Percentiles rank a stretch among this genome's conserved stretches.
Conservation (phyloP, 2,113 vertebrate genomes). For the Chauna torquata region DNA sequence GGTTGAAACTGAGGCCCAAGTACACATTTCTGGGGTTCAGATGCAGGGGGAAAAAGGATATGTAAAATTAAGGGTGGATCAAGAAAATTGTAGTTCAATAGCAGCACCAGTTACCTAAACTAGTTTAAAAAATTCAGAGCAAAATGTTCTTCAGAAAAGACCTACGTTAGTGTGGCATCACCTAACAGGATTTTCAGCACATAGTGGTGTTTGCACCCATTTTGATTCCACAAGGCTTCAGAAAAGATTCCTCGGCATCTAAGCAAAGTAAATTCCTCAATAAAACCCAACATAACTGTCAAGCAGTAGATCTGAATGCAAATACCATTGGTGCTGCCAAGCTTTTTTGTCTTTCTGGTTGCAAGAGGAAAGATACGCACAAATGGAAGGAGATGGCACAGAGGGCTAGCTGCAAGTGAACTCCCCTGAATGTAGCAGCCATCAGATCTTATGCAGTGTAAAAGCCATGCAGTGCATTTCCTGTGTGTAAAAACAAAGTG, state of each 20-base stretch:
- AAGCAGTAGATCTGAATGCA: background rate
- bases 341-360: no score
- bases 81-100: background rate
- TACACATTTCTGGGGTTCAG: background rate
- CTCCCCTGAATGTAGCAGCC: background rate
- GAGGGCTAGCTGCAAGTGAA: background rate
- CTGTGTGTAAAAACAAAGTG: background rate
- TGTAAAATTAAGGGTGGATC: background rate
- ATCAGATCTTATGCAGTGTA: background rate
- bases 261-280: background rate
- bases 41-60: background rate
- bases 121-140: background rate
- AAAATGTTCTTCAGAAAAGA: no score
- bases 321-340: background rate
- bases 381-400: background rate
- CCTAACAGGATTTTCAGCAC: background rate
- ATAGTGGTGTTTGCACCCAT: background rate
- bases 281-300: background rate
- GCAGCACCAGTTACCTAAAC: background rate
- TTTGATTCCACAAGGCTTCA: background rate
- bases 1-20: background rate
- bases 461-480: background rate
- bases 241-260: background rate
- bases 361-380: background rate
- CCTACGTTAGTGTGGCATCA: no score